phyloP scores from a whole-genome alignment of 2,113 vertebrate genomes.

The Hemibagrus wyckioides region DNA sequence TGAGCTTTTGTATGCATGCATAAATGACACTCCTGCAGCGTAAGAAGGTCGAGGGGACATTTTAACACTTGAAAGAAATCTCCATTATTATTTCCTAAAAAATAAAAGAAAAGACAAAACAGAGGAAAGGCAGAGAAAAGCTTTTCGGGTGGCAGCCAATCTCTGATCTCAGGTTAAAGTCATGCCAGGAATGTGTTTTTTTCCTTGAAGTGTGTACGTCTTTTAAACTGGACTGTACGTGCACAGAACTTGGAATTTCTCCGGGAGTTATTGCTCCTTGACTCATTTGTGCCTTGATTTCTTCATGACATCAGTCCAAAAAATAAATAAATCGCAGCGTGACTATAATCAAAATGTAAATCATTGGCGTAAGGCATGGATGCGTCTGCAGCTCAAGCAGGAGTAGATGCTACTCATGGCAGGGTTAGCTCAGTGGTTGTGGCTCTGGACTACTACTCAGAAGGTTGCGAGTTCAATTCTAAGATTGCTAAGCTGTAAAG shows the following conservation, averaged over 20 bases:
- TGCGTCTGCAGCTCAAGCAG: neutral
- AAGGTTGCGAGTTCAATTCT: neutral
- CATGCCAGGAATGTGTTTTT: slow-evolving; percentile 53
- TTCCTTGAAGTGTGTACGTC: slow-evolving; percentile 2
- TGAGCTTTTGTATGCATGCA: slow-evolving; percentile 51
- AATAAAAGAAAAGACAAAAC: slow-evolving; percentile 27
- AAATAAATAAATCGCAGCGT: neutral
- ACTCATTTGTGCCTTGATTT: slow-evolving; percentile 1
- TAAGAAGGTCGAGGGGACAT: slow-evolving; percentile 45
- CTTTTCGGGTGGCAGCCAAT: slow-evolving; percentile 40
- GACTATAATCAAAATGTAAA: neutral
- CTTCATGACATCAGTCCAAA: neutral
- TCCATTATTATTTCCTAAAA: slow-evolving; percentile 46
- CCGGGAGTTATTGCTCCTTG: slow-evolving; percentile 5
- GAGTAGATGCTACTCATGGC: neutral
- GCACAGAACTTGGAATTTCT: slow-evolving; percentile 10
- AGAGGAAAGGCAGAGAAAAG: slow-evolving; percentile 6
- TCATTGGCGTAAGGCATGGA: neutral
- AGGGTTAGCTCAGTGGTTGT: neutral
- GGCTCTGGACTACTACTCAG: no score
- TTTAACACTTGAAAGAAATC: slow-evolving; percentile 52
- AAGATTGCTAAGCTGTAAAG: no score
- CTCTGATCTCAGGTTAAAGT: slow-evolving; percentile 55
- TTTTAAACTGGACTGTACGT: neutral
- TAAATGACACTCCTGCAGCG: slow-evolving; percentile 57